Percentiles rank a stretch among this genome's conserved stretches.
phyloP scores from a whole-genome alignment of 2,113 vertebrate genomes.

The Pseudorhombus dupliciocellatus region DNA sequence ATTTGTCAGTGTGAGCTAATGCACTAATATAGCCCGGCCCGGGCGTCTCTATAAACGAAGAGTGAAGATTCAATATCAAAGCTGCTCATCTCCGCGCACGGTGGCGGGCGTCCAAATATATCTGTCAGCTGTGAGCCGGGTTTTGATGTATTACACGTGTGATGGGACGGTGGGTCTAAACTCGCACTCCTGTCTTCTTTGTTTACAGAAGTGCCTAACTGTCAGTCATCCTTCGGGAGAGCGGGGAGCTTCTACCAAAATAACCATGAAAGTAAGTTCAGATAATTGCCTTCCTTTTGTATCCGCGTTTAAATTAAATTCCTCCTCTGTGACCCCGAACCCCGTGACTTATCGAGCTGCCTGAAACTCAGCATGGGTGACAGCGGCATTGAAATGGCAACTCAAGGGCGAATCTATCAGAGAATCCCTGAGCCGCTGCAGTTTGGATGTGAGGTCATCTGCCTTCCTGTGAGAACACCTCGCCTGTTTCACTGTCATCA shows the following conservation, averaged over 20 bases:
- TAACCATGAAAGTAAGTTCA: constrained; percentile 88
- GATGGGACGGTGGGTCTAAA: constrained; percentile 51
- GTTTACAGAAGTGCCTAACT: constrained; percentile 95
- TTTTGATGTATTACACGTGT: constrained; percentile 25
- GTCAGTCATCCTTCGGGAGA: constrained; percentile 91
- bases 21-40: background rate
- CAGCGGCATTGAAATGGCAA: constrained; percentile 4
- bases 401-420: constrained; percentile 3
- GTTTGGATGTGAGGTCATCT: constrained; percentile 10
- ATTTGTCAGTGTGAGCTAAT: constrained; percentile 5
- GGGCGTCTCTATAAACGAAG: background rate
- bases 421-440: constrained; percentile 8
- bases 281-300: background rate
- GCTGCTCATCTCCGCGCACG: background rate
- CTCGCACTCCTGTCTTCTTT: constrained; percentile 32
- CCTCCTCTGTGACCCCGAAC: constrained; percentile 1
- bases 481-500: background rate
- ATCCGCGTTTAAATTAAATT: background rate
- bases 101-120: constrained; percentile 36
- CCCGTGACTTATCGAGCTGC: background rate
- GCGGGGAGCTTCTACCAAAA: constrained; percentile 87
- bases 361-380: background rate
- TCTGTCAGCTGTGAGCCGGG: constrained; percentile 36
- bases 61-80: constrained; percentile 6
- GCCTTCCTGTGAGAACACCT: constrained; percentile 11